Conservation (phyloP, 2,888 invertebrate genomes). For the Erebia aethiops region DNA sequence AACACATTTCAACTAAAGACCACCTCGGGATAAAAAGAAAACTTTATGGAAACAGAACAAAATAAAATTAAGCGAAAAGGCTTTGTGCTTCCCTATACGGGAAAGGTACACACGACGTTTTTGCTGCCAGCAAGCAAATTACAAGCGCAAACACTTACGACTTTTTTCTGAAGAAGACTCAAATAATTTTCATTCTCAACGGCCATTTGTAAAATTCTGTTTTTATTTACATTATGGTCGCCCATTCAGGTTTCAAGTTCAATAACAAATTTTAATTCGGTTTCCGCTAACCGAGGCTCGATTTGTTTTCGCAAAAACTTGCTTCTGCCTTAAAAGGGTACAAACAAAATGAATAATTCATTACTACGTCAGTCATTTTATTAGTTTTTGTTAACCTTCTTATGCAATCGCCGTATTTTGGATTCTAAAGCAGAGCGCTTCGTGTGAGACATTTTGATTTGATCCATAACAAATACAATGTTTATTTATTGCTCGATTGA, state of each 20-base stretch:
- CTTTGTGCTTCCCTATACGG: constrained; percentile 2
- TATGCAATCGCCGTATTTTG: constrained; percentile 11
- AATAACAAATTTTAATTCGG: constrained; percentile 45
- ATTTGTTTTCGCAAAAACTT: constrained; percentile 42
- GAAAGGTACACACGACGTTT: constrained; percentile 12
- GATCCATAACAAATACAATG: constrained; percentile 33
- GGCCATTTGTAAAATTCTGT: constrained; percentile 29
- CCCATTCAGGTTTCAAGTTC: constrained; percentile 46
- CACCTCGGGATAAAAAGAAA: background rate
- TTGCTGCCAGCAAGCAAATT: constrained; percentile 43
- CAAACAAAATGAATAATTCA: constrained; percentile 37
- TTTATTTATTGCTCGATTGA: constrained; percentile 40
- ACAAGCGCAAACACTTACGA: constrained; percentile 26
- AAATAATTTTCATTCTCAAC: constrained; percentile 33
- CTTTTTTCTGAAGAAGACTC: constrained; percentile 22
- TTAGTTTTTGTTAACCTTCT: constrained; percentile 9
- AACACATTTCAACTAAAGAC: background rate
- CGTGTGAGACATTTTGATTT: constrained; percentile 44
- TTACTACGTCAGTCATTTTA: constrained; percentile 10
- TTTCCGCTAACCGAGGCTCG: constrained; percentile 41
- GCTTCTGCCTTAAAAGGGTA: constrained; percentile 24
- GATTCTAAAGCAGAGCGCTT: constrained; percentile 30
- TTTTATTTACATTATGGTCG: constrained; percentile 33
- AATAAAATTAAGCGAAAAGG: background rate
- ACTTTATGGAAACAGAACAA: background rate